Evolutionary conservation across 2,113 vertebrate species (phyloP).

Genomic region (Pelobates fuscus): DNA sequence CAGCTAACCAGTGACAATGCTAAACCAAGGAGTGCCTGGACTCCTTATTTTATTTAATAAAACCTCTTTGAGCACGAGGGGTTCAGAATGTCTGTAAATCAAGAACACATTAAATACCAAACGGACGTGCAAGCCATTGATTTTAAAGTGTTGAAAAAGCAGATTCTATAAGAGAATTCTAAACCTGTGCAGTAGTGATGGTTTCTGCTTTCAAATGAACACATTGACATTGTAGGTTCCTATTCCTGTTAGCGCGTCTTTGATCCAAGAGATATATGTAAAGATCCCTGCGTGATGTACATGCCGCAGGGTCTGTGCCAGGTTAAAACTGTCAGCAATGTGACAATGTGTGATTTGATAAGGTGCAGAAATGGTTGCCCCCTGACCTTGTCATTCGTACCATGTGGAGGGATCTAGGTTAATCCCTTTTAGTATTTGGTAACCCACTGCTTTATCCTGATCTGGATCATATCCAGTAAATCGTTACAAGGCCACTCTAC

Average conservation of each 20-base stretch:
- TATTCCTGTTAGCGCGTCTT: not conserved
- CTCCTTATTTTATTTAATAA: too few relatives aligned
- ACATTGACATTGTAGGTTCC: not conserved
- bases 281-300: slow-evolving; percentile 1
- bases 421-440: slow-evolving; percentile 46
- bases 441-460: slow-evolving; percentile 34
- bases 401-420: slow-evolving; percentile 29
- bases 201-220: too few relatives aligned
- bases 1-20: too few relatives aligned
- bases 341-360: slow-evolving; percentile 44
- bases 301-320: slow-evolving; percentile 5
- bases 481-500: slow-evolving; percentile 32
- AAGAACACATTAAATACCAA: too few relatives aligned
- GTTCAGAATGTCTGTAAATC: too few relatives aligned
- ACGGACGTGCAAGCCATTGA: too few relatives aligned
- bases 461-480: slow-evolving; percentile 29
- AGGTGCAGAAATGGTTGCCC: slow-evolving; percentile 30
- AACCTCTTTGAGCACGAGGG: too few relatives aligned
- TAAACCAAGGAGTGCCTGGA: too few relatives aligned
- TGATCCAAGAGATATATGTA: not conserved
- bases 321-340: slow-evolving; percentile 11
- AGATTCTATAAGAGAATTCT: too few relatives aligned
- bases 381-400: slow-evolving; percentile 40
- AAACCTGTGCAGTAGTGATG: too few relatives aligned
- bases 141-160: too few relatives aligned